Evolutionary conservation across 2,113 vertebrate genomes (phyloP), one percentile per base, ranked within the genome.

Genomic region (Cinclus mexicanus): DNA sequence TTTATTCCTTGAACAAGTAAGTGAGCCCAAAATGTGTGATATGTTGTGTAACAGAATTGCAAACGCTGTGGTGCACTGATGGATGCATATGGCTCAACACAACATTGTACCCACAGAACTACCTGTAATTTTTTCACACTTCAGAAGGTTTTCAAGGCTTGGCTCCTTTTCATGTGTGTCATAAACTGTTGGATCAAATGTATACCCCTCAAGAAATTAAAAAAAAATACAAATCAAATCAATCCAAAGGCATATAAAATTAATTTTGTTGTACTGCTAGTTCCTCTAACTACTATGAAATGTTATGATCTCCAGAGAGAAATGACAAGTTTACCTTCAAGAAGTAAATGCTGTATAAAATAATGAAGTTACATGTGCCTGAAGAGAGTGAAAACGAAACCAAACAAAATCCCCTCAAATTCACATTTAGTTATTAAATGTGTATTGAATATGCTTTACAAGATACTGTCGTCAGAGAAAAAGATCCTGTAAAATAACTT

Each of bases 331-430:
- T 33, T 77, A 42, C 14, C 13, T 65, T 65, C n/a, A 76, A 79
- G 18, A 59, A 49, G 12, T 24, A 77, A 81, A 63, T 44, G 8
- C 3, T 75, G 6, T 19, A 24, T 9, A 53, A 90, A 86, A 83
- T 55, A 70, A 16, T 21, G 26, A 65, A 37, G 16, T 28, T 82
- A 35, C 3, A 12, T 11, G 10, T 21, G 9, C 14, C 15, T 72
- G 14, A 18, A 4, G 1, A 28, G 28, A 39, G 7, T 4, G 5
- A 13, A 19, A 55, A 53, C 16, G 4, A 24, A 28, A 6, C 1
- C 4, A 39, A 47, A 26, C 1, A 19, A 60, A 39, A 37, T 37
- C 35, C 35, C 1, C 4, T 5, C 11, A 41, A 67, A 49, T 2
- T 20, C 35, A 52, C 8, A 35, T 3, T 29, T 68, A 71, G 1